A percentile compares a stretch with the other conserved stretches of the same genome.
Conservation (phyloP, 2,888 invertebrate species). For the Dysmachus trigonus region DNA sequence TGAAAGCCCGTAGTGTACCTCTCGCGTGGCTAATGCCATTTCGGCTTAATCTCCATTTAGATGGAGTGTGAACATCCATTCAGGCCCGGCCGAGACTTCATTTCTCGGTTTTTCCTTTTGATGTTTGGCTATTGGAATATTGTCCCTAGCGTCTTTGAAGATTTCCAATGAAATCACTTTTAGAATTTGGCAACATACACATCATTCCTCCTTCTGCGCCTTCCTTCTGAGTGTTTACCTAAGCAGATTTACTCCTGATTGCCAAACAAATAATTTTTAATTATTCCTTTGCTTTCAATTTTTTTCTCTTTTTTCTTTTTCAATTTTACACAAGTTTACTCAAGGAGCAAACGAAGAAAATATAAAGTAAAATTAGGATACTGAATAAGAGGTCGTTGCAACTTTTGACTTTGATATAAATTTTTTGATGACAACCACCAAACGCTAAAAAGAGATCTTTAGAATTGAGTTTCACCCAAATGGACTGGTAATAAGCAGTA, state of each 20-base stretch:
- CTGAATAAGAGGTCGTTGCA: neutral
- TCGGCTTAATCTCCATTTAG: slow-evolving; percentile 50
- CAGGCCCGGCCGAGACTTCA: slow-evolving; percentile 24
- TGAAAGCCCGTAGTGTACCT: slow-evolving; percentile 44
- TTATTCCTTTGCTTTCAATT: neutral
- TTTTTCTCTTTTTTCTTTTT: neutral
- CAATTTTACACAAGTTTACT: neutral
- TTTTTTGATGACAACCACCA: neutral
- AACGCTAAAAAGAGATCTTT: neutral
- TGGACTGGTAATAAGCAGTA: neutral
- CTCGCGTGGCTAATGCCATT: slow-evolving; percentile 49
- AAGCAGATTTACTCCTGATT: neutral
- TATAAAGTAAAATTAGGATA: neutral
- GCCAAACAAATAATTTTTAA: neutral
- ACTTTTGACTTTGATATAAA: neutral
- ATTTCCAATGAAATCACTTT: slow-evolving; percentile 12
- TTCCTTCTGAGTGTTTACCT: neutral
- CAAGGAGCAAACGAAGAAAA: neutral
- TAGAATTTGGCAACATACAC: slow-evolving; percentile 2
- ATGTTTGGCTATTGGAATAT: slow-evolving; percentile 33
- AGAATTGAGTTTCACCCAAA: neutral
- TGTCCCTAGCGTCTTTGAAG: slow-evolving; percentile 6
- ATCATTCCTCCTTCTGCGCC: no score
- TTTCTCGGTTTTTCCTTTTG: slow-evolving; percentile 36
- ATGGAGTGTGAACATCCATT: slow-evolving; percentile 49